Percentiles rank a stretch among this genome's conserved stretches.
Conservation (phyloP, 2,888 invertebrate species). For the Crocallis elinguaria region DNA sequence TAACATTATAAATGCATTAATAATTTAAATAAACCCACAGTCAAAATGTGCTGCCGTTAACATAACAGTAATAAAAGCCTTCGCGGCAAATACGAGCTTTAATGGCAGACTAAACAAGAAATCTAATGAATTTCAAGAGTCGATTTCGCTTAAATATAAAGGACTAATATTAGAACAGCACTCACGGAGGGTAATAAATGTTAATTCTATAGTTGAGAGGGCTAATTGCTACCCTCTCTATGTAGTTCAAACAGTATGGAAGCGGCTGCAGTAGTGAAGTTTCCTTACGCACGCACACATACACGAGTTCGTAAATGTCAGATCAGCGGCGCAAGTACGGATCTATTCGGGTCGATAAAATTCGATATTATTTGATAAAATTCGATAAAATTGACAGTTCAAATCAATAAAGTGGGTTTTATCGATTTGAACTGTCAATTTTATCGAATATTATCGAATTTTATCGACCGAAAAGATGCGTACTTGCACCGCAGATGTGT, state of each 20-base stretch:
- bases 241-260: conserved; percentile 7
- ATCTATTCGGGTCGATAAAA: no score
- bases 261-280: neutral
- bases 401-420: no score
- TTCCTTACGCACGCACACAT: neutral
- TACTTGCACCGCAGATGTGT: no score
- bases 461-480: no score
- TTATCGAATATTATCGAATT: no score
- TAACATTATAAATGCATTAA: no score
- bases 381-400: no score
- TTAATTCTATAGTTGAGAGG: conserved; percentile 72
- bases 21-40: neutral
- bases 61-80: conserved; percentile 3
- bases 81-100: conserved; percentile 2
- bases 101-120: conserved; percentile 37
- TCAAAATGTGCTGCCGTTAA: neutral
- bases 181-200: conserved; percentile 74
- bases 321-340: no score
- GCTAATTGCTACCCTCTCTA: conserved; percentile 59
- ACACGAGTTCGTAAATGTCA: neutral
- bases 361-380: no score
- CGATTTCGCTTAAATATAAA: conserved; percentile 61
- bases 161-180: conserved; percentile 78
- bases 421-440: no score
- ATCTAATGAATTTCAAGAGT: conserved; percentile 58